Percentiles rank a stretch among this genome's conserved stretches.
Evolutionary conservation across 2,888 invertebrate species (phyloP).

Genomic region (Cataglyphis livida): DNA sequence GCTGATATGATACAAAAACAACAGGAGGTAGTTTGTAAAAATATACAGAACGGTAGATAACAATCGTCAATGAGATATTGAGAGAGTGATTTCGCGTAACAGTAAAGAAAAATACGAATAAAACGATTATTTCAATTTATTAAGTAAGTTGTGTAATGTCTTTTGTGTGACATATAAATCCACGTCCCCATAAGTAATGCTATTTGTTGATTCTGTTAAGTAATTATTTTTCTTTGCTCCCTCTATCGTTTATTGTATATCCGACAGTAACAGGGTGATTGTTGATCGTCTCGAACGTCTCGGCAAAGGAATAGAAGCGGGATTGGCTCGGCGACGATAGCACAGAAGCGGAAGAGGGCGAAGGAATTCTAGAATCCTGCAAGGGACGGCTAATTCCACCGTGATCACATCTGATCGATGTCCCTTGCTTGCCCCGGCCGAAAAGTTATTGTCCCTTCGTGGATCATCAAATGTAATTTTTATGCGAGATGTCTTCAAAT

Average conservation of each 20-base stretch:
- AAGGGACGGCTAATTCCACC: constrained; percentile 85
- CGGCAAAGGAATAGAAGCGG: constrained; percentile 67
- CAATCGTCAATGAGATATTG: constrained; percentile 1
- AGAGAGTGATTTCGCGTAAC: constrained; percentile 17
- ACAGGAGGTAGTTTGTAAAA: constrained; percentile 14
- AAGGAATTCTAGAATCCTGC: constrained; percentile 80
- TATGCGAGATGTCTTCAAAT: not conserved
- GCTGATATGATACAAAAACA: constrained; percentile 19
- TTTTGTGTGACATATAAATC: constrained; percentile 37
- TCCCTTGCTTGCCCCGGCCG: constrained; percentile 76
- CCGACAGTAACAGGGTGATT: constrained; percentile 56
- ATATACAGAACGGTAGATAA: constrained; percentile 11
- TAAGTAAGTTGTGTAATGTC: constrained; percentile 29
- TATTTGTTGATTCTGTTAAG: constrained; percentile 54
- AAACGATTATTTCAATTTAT: constrained; percentile 48
- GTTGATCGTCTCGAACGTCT: constrained; percentile 65
- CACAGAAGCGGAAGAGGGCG: constrained; percentile 62
- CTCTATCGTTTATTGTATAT: constrained; percentile 54
- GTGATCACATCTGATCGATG: constrained; percentile 85
- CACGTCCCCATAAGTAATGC: constrained; percentile 35
- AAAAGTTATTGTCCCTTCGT: constrained; percentile 71
- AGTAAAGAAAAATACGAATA: constrained; percentile 19
- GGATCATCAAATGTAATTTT: constrained; percentile 45
- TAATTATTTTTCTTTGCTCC: constrained; percentile 53
- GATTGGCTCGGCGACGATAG: constrained; percentile 57